These are phyloP conservation scores for Diadumene lineata DNA, from an alignment of 92 coral and sea anemone species.

Conservation along the genomic window DNA sequence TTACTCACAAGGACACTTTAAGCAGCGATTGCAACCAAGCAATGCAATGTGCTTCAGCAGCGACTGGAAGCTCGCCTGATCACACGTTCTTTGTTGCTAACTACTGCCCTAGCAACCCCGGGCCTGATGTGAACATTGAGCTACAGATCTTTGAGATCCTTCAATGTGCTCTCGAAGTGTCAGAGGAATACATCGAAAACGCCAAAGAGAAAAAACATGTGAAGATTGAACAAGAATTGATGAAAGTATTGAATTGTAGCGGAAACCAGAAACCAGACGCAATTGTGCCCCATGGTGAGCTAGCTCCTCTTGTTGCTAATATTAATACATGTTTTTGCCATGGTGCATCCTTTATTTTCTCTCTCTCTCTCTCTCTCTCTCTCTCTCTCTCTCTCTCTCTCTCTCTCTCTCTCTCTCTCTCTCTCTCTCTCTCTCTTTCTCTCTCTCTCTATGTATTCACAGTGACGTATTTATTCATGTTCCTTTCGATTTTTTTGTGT, in stretches of 20 bases:
- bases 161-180: conserved; percentile 44
- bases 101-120: conserved; percentile 47
- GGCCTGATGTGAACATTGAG: conserved; percentile 52
- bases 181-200: conserved; percentile 55
- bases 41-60: conserved; percentile 48
- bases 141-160: conserved; percentile 56
- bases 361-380: too few species aligned
- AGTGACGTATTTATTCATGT: too few species aligned
- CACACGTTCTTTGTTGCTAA: conserved; percentile 64
- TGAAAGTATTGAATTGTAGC: conserved; percentile 5
- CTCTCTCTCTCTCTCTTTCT: too few species aligned
- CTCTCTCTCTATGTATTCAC: too few species aligned
- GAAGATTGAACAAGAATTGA: conserved; percentile 27
- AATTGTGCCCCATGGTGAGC: conserved; percentile 26
- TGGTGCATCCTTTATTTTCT: too few species aligned
- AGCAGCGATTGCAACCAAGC: conserved; percentile 30
- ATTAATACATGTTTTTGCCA: too few species aligned
- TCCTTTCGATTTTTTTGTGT: too few species aligned
- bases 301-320: too few species aligned
- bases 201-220: conserved; percentile 36
- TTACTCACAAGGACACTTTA: conserved; percentile 56
- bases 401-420: too few species aligned
- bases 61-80: conserved; percentile 60
- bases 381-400: too few species aligned
- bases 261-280: conserved; percentile 14